Evolutionary conservation across 2,888 invertebrate species (phyloP).

Genomic region (Parnassius smintheus): DNA sequence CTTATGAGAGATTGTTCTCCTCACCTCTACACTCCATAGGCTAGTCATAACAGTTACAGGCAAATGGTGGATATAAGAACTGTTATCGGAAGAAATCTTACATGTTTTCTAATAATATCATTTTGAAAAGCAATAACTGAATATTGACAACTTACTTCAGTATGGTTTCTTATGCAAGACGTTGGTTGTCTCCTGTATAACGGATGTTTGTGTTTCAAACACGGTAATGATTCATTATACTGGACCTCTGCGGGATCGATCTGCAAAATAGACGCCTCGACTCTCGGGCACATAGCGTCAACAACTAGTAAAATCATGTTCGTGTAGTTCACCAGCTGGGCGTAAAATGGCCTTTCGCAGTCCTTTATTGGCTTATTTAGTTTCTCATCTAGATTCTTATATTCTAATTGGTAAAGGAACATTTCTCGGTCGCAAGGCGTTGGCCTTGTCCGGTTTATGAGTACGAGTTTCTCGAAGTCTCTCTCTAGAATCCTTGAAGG

Average conservation of each 20-base stretch:
- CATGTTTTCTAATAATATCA: too few species aligned
- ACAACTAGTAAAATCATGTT: constrained; percentile 90
- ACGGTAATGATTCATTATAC: constrained; percentile 83
- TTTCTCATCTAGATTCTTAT: constrained; percentile 72
- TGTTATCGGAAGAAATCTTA: too few species aligned
- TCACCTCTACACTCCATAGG: too few species aligned
- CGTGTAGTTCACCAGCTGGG: constrained; percentile 87
- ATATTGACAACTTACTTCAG: constrained; percentile 79
- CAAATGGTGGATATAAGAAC: too few species aligned
- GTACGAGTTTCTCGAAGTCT: constrained; percentile 83
- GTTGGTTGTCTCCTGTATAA: constrained; percentile 85
- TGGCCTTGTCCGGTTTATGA: constrained; percentile 89
- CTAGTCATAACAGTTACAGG: too few species aligned
- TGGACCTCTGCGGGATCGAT: constrained; percentile 72
- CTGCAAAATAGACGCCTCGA: constrained; percentile 65
- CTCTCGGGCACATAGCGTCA: constrained; percentile 82
- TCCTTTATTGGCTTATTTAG: constrained; percentile 66
- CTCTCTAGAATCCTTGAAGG: constrained; percentile 74
- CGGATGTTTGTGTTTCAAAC: constrained; percentile 79
- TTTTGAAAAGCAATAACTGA: too few species aligned
- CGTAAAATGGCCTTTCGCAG: constrained; percentile 84
- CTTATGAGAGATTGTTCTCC: too few species aligned
- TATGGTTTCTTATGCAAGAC: constrained; percentile 88
- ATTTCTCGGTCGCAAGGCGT: constrained; percentile 92
- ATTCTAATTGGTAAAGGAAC: constrained; percentile 78